phyloP scores from a whole-genome alignment of 1,140 invertebrate genomes.

The Nilaparvata lugens region DNA sequence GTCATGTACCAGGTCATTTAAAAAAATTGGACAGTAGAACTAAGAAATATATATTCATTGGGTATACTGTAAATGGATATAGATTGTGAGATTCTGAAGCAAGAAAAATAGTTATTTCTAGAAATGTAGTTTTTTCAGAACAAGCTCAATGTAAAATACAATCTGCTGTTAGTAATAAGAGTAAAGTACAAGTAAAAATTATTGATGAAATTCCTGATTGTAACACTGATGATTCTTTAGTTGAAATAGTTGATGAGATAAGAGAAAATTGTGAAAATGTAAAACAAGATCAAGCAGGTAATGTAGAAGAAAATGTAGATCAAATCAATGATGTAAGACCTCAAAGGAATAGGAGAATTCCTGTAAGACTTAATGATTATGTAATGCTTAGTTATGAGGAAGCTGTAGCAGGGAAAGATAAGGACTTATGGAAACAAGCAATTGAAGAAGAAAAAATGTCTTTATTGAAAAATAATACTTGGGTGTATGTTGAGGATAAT shows the following conservation, averaged over 20 bases:
- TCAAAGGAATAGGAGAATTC: background rate
- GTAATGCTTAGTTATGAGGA: conserved; percentile 27
- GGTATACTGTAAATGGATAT: too few relatives aligned
- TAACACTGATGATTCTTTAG: background rate
- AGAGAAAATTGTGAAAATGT: too few relatives aligned
- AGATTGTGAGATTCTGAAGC: too few relatives aligned
- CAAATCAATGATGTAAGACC: background rate
- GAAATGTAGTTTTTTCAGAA: too few relatives aligned
- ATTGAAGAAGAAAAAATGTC: conserved; percentile 25
- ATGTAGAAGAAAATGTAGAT: background rate
- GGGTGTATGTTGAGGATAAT: conserved; percentile 26
- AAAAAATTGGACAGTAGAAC: too few relatives aligned
- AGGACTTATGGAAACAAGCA: conserved; percentile 23
- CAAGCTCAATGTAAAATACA: conserved; percentile 33
- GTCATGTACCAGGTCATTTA: too few relatives aligned
- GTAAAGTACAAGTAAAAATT: conserved; percentile 1
- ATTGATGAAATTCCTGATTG: background rate
- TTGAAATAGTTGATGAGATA: background rate
- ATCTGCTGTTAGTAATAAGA: conserved; percentile 30
- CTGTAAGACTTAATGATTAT: conserved; percentile 4
- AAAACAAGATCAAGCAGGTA: too few relatives aligned
- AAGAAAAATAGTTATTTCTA: too few relatives aligned
- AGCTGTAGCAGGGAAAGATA: conserved; percentile 20
- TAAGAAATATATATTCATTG: conserved; percentile 36
- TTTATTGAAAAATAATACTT: conserved; percentile 25